Conservation (phyloP, 2,888 invertebrate genomes). For the Apeira syringaria region DNA sequence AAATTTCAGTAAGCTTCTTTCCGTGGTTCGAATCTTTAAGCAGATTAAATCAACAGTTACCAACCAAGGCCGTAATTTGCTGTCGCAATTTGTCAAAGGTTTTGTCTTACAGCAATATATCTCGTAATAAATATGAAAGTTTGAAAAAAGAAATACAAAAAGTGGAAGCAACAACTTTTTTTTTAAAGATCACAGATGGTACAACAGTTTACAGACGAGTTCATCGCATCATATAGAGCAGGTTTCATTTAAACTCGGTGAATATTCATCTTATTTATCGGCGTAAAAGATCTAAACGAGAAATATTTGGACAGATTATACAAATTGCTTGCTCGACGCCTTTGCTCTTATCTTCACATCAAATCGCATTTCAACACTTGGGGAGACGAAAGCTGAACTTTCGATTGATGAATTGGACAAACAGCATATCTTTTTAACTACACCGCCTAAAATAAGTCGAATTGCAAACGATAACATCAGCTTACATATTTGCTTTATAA, state of each 20-base stretch:
- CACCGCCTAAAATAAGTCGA: constrained; percentile 45
- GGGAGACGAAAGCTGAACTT: constrained; percentile 27
- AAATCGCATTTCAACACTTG: constrained; percentile 52
- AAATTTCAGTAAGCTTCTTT: constrained; percentile 41
- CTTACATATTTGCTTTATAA: background rate
- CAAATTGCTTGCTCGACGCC: constrained; percentile 73
- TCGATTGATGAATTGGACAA: constrained; percentile 48
- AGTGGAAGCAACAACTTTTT: constrained; percentile 26
- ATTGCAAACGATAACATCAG: constrained; percentile 43
- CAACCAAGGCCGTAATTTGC: constrained; percentile 32
- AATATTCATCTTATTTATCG: constrained; percentile 56
- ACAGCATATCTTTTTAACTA: constrained; percentile 32
- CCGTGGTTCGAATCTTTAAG: constrained; percentile 40
- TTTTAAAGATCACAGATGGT: constrained; percentile 5
- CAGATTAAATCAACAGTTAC: constrained; percentile 50
- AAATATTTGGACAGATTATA: constrained; percentile 61
- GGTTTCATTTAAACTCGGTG: constrained; percentile 36
- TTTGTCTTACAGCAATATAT: constrained; percentile 13
- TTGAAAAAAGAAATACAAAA: constrained; percentile 23
- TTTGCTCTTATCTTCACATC: constrained; percentile 58
- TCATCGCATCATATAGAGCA: constrained; percentile 15
- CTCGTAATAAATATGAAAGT: constrained; percentile 21
- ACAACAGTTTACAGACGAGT: background rate
- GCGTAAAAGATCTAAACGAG: constrained; percentile 53
- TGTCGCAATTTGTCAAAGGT: constrained; percentile 38